Evolutionary conservation across 2,113 vertebrate species (phyloP).

Genomic region (Carollia perspicillata): DNA sequence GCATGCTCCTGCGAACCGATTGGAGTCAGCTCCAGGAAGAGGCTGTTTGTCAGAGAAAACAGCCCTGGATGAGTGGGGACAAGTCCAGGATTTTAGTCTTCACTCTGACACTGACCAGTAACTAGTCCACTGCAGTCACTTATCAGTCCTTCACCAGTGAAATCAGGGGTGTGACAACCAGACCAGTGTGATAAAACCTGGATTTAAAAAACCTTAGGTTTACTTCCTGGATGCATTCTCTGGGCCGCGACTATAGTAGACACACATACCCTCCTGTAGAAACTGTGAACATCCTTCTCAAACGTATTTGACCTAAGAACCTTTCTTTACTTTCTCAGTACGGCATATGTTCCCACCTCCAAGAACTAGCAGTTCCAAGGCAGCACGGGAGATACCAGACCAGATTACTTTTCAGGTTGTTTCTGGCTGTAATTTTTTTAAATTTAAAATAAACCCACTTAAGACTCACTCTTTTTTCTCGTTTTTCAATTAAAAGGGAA

Average conservation of each 20-base stretch:
- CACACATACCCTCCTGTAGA: rapidly evolving
- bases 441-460: not conserved
- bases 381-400: not conserved
- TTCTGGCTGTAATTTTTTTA: not conserved
- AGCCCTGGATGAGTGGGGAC: not conserved
- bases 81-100: not conserved
- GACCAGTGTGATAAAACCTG: not conserved
- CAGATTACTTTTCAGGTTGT: not conserved
- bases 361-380: not conserved
- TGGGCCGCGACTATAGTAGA: rapidly evolving
- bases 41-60: not conserved
- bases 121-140: not conserved
- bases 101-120: not conserved
- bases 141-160: not conserved
- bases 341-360: not conserved
- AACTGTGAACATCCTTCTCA: too few relatives aligned
- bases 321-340: too few relatives aligned
- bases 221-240: rapidly evolving
- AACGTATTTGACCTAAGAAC: rapidly evolving
- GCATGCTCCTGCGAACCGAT: not conserved
- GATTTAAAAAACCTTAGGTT: not conserved
- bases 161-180: not conserved
- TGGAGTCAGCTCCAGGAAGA: not conserved
- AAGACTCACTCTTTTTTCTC: not conserved
- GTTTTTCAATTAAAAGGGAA: not conserved